Percentiles rank a stretch among this genome's conserved stretches.
Evolutionary conservation across 2,888 invertebrate genomes (phyloP).

Genomic region (Agrotis puta): DNA sequence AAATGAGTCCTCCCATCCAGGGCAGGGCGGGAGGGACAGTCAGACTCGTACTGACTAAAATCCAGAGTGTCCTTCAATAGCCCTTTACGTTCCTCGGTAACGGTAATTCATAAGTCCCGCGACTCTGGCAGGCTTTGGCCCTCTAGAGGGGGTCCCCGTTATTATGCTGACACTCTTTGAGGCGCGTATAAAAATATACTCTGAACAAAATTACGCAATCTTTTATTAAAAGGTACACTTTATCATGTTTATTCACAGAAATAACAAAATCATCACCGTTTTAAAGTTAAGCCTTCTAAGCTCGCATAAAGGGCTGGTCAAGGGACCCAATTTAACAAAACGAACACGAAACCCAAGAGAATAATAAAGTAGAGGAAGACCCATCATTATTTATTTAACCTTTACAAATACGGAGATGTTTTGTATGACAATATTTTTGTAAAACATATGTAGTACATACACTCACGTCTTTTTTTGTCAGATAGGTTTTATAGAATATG

Average conservation of each 20-base stretch:
- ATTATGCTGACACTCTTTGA: too few relatives aligned
- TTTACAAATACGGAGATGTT: conserved; percentile 14
- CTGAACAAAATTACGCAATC: not conserved
- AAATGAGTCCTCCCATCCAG: too few relatives aligned
- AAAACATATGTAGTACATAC: not conserved
- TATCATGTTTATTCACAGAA: conserved; percentile 28
- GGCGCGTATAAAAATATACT: too few relatives aligned
- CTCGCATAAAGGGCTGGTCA: conserved; percentile 54
- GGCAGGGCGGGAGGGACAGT: too few relatives aligned
- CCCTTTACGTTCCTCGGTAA: too few relatives aligned
- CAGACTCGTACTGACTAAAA: too few relatives aligned
- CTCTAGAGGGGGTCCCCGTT: too few relatives aligned
- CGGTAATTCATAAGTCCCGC: too few relatives aligned
- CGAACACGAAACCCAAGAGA: conserved; percentile 42
- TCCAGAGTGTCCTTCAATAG: too few relatives aligned
- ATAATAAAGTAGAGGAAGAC: conserved; percentile 41
- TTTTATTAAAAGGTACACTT: not conserved
- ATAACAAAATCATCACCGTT: conserved; percentile 52
- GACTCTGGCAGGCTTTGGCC: too few relatives aligned
- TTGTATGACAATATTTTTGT: conserved; percentile 29
- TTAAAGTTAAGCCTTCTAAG: conserved; percentile 53
- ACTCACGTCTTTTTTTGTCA: too few relatives aligned
- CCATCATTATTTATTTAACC: conserved; percentile 55
- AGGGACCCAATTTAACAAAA: conserved; percentile 40
- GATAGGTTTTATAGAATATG: too few relatives aligned